phyloP scores from a whole-genome alignment of 2,797 vertebrate genomes.

The Falco rusticolus region DNA sequence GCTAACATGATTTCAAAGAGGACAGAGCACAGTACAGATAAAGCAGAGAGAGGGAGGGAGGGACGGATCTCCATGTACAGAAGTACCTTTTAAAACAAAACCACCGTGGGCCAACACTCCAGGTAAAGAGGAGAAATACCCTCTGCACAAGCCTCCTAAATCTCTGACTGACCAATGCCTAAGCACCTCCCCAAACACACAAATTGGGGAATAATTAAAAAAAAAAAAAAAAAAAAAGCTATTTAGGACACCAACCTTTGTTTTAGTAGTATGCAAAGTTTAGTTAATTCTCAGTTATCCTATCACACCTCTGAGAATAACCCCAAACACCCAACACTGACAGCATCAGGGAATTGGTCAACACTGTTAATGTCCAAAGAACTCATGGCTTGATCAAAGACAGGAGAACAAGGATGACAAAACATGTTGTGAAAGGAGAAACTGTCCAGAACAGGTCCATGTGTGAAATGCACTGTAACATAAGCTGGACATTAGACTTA shows the following conservation, averaged over 20 bases:
- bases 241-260: neutral
- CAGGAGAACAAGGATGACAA: neutral
- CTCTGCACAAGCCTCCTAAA: neutral
- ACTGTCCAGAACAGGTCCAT: neutral
- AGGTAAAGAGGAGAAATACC: neutral
- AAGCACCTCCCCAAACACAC: neutral
- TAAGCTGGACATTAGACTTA: neutral
- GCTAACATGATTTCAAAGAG: neutral
- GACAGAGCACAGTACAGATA: neutral
- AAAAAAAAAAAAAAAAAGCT: neutral
- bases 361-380: neutral
- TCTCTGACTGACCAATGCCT: neutral
- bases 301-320: neutral
- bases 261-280: neutral
- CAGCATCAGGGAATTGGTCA: neutral
- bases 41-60: neutral
- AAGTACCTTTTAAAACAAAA: neutral
- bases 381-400: neutral
- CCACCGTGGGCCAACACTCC: neutral
- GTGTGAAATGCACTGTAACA: neutral
- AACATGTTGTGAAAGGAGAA: neutral
- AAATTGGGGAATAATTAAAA: neutral
- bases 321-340: neutral
- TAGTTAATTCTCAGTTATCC: neutral
- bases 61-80: neutral